A percentile compares a stretch with the other conserved stretches of the same genome.
Conservation (phyloP, 2,888 invertebrate genomes). For the Euspilapteryx auroguttella region DNA sequence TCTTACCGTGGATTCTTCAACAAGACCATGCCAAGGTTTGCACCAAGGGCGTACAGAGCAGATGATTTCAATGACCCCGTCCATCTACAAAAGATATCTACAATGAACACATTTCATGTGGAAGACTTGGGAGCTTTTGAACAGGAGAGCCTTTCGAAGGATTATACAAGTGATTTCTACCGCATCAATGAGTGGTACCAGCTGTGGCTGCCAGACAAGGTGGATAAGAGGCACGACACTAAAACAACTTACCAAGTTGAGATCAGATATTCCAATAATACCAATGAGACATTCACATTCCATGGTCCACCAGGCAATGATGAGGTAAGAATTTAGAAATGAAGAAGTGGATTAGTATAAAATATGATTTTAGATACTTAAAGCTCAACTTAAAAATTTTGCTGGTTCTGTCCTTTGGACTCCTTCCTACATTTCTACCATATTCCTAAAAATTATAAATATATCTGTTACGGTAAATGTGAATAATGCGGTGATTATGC, state of each 20-base stretch:
- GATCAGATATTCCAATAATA: slow-evolving; percentile 91
- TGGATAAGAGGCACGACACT: slow-evolving; percentile 81
- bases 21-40: slow-evolving; percentile 91
- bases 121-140: slow-evolving; percentile 86
- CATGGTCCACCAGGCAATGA: slow-evolving; percentile 92
- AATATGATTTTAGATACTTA: too few species aligned
- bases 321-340: slow-evolving; percentile 58
- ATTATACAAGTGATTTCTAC: slow-evolving; percentile 90
- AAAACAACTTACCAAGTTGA: slow-evolving; percentile 93
- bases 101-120: slow-evolving; percentile 87
- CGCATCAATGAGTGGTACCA: slow-evolving; percentile 94
- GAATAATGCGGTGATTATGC: too few species aligned
- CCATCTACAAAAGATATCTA: slow-evolving; percentile 90
- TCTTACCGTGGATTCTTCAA: slow-evolving; percentile 96
- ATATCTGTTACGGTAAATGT: too few species aligned
- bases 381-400: neutral
- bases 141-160: slow-evolving; percentile 74
- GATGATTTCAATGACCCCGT: slow-evolving; percentile 97
- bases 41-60: slow-evolving; percentile 86
- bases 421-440: too few species aligned
- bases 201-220: slow-evolving; percentile 87
- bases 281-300: slow-evolving; percentile 95
- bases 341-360: too few species aligned
- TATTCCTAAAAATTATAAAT: too few species aligned
- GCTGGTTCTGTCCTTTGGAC: neutral